Base-by-base conservation (phyloP, 2,113 vertebrate species). In the Hymenochirus boettgeri region DNA sequence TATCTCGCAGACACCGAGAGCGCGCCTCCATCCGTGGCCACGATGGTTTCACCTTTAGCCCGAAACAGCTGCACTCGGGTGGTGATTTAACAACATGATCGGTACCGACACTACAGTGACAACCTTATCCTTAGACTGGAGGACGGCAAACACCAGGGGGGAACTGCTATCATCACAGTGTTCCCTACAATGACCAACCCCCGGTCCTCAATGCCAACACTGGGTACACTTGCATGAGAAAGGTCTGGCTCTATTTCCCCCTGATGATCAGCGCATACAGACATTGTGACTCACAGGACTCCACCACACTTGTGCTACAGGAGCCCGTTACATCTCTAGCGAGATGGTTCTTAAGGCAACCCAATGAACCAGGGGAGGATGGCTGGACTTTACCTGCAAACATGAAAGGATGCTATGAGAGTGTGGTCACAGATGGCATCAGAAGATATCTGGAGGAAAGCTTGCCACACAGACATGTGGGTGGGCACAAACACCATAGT, bases 401-500 rank as follows among this genome's bases (percentile, higher is more conserved):
- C 79, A 76, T 31, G 84, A 90, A 73, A 80, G 77, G 2, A 45
- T 88, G n/a, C 61, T 91, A 92, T 77, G 88, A 92, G 74, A 90
- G 83, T 71, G 81, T 83, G 71, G 91, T 91, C 56, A 89, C 71
- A 0, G 82, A 90, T 92, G 87, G 87, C 80, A 87, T 64, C 89
- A 91, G 74, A 83, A 80, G 90, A 92, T 70, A 89, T 93, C 73
- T 82, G 0, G 79, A 89, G 60, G 89, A 89, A 48, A 92, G 80
- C 69, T 75, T 91, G 23, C 89, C 89, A 75, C 93, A 89, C 70
- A 82, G 73, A 31, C 85, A 93, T 55, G 70, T 70, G 0, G 85
- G 88, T 25, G 62, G 79, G 27, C 87, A 88, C 31, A 88, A 78
- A 42, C 65, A 76, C 61, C 82, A 73, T 19, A 76, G 79, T 4